Base-by-base conservation (phyloP, 1,140 invertebrate genomes). In the Drosophila nigrodunni region DNA sequence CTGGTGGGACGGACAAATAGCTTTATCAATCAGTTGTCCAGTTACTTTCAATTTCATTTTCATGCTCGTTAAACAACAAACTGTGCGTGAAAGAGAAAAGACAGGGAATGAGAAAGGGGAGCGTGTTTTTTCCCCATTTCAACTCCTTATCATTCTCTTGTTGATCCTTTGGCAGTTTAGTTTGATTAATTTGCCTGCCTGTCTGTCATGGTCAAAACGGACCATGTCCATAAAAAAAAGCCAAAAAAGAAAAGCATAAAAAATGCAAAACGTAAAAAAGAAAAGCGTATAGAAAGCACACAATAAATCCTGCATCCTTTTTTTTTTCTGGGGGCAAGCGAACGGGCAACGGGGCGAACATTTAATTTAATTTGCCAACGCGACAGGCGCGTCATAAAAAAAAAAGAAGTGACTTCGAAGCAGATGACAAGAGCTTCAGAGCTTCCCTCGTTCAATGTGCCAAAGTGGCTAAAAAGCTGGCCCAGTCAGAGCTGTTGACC, bases 101-200 rank as follows among this genome's bases (percentile, higher is more conserved):
- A 35, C 2, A 2, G 6, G 25, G 58, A 80, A 82, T 55, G 58
- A 70, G 30, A 25, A 21, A 44, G 10, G 41, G 25, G 57, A 64
- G 74, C 52, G 41, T 5, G 13, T 47, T 34, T 30, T 30, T 30
- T 5, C 4, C 30, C 37, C 57, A 44, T 44, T 13, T 10, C 25
- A 30, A 30, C 47, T 59, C 55, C 70, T 67, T 57, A 73, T 73
- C 70, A 73, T 67, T 67, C 64, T 59, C 55, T 30, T 15, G 46
- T 68, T 75, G 83, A 88, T 88, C 83, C 85, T 83, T 80, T 71
- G 85, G 67, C 83, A 77, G 77, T 83, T 87, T 80, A 80, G 85
- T 88, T 88, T 88, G 85, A 89, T 89, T 89, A 89, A 89, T 89
- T 89, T 89, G 85, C 80, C 89, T 89, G 85, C 80, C 75, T 78